phyloP scores from a whole-genome alignment of 2,797 vertebrate species.

The Coccyzus lansbergi region DNA sequence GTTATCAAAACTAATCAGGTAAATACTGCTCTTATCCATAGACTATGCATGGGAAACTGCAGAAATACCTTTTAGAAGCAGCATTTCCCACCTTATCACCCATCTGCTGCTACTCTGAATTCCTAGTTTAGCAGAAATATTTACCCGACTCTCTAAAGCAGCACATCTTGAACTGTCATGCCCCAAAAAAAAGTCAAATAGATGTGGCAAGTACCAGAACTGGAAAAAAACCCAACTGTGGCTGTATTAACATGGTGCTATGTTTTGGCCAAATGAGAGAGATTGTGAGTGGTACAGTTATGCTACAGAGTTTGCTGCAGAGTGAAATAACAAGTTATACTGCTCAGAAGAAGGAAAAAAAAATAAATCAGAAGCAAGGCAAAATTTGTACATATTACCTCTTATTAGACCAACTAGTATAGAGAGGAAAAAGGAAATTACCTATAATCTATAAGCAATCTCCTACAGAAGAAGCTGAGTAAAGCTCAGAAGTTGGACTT shows the following conservation, averaged over 20 bases:
- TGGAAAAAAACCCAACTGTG: neutral
- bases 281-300: neutral
- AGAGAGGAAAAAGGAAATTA: neutral
- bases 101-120: neutral
- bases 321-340: neutral
- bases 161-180: neutral
- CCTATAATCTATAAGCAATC: neutral
- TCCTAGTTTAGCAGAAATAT: neutral
- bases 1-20: neutral
- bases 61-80: neutral
- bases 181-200: neutral
- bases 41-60: neutral
- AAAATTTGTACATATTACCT: neutral
- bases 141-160: neutral
- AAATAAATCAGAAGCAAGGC: neutral
- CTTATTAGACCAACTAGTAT: neutral
- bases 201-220: neutral
- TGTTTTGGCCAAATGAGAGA: neutral
- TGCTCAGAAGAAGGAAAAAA: neutral
- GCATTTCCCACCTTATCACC: neutral
- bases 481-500: neutral
- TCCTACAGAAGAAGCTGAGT: neutral
- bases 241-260: neutral
- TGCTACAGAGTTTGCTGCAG: neutral
- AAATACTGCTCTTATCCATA: neutral